Evolutionary conservation across 2,113 vertebrate genomes (phyloP), one percentile per base, ranked within the genome.

Genomic region (Hemibagrus wyckioides): DNA sequence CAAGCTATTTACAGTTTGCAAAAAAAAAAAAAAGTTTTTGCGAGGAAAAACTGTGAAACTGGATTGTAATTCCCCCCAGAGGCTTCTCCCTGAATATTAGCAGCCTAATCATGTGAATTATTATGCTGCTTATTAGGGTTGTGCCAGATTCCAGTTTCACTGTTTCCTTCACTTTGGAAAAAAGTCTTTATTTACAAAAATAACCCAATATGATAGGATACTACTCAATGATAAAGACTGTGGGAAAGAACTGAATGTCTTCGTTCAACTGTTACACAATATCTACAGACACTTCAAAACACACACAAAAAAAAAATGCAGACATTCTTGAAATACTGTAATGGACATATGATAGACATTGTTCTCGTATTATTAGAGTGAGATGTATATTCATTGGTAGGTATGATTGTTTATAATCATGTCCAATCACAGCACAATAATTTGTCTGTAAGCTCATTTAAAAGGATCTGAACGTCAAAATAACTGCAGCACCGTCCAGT

Each of bases 171-270:
- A 19, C 33, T 73, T 3, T 2, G 39, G 36, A 30, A 63, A 28
- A 63, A n/a, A n/a, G n/a, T 44, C 5, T 4, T 50, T 56, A 84
- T 83, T 67, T 71, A 56, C 19, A 71, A 33, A 84, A 39, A 71
- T 19, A 21, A 71, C 7, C 36, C 0, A 39, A 41, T 6, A 57
- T n/a, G 21, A 81, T 69, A n/a, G 11, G 52, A 23, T 15, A 36
- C 33, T 48, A 85, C 0, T 6, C 30, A 8, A 15, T 41, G 39
- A 73, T 21, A 73, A 50, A 76, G n/a, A 52, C 3, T 7, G 25
- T 77, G 71, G 71, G 39, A 85, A 85, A 61, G 39, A 36, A n/a
- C 73, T 85, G n/a, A 2, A 77, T 77, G 71, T 19, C 54, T 23
- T 50, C 41, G 52, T 28, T 57, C 3, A n/a, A 59, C 75, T 13